Evolutionary conservation across 2,113 vertebrate species (phyloP).

Genomic region (Orthonyx spaldingii): DNA sequence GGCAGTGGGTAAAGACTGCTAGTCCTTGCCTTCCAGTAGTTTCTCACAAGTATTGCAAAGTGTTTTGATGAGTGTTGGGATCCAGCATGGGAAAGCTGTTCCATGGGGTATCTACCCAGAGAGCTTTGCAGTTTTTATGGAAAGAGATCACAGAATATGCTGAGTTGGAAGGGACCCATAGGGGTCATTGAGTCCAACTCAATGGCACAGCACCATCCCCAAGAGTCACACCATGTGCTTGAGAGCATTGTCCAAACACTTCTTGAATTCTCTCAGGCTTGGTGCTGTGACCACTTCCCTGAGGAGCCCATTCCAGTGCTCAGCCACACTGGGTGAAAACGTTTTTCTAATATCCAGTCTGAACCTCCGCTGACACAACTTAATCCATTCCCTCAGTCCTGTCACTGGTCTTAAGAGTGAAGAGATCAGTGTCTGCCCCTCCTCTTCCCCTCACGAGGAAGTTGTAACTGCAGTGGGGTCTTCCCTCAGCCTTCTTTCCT

Average conservation of each 20-base stretch:
- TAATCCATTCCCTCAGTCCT: background rate
- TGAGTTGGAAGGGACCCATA: background rate
- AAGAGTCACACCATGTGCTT: background rate
- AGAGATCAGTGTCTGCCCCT: background rate
- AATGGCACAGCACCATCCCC: background rate
- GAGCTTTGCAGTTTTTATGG: background rate
- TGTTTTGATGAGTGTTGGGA: background rate
- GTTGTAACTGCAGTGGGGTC: fast-evolving
- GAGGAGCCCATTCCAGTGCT: background rate
- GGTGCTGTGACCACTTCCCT: background rate
- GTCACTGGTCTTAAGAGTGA: background rate
- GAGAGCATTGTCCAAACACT: background rate
- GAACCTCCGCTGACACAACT: background rate
- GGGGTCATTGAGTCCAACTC: background rate
- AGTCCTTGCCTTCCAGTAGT: background rate
- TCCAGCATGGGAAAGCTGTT: background rate
- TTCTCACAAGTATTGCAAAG: background rate
- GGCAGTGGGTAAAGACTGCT: background rate
- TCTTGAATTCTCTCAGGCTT: background rate
- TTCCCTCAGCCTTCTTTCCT: background rate
- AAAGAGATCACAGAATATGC: background rate
- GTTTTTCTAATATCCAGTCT: background rate
- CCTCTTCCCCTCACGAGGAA: background rate
- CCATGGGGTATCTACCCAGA: background rate
- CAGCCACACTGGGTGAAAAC: background rate